Evolutionary conservation across 2,797 vertebrate species (phyloP).

Genomic region (Cephalopachus bancanus): DNA sequence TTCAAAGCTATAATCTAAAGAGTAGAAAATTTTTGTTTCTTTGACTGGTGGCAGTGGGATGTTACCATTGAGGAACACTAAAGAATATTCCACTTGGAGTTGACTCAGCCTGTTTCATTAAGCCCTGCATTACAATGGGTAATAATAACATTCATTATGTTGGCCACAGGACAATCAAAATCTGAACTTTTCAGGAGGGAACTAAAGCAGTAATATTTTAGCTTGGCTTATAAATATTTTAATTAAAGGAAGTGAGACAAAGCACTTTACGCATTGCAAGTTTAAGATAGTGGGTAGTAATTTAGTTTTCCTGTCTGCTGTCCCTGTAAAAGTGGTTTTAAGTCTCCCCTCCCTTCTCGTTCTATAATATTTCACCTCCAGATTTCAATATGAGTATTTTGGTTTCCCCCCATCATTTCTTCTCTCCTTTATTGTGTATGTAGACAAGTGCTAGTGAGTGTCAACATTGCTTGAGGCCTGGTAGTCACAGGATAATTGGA

Average conservation of each 20-base stretch:
- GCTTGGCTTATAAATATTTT: slow-evolving; percentile 52
- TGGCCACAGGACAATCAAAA: not conserved
- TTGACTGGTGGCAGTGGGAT: not conserved
- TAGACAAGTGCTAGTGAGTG: slow-evolving; percentile 17
- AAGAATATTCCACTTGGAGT: not conserved
- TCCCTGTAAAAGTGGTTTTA: not conserved
- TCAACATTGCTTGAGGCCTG: slow-evolving; percentile 17
- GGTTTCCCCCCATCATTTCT: not conserved
- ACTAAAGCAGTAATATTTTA: not conserved
- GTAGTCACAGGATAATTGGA: slow-evolving; percentile 54
- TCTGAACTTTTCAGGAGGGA: not conserved
- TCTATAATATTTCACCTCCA: not conserved
- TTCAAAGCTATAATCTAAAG: not conserved
- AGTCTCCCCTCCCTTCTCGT: not conserved
- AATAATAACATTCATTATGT: not conserved
- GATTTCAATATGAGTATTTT: slow-evolving; percentile 41
- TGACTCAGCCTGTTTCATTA: not conserved
- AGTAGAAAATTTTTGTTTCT: not conserved
- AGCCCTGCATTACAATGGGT: not conserved
- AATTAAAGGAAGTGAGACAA: not conserved
- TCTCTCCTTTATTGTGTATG: slow-evolving; percentile 35
- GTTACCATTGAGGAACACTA: not conserved
- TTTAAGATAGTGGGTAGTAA: not conserved
- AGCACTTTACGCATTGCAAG: not conserved
- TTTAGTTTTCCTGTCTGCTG: not conserved